Conservation (phyloP, 37 sponge, comb jelly and placozoan species). For the Eunapius fragilis region DNA sequence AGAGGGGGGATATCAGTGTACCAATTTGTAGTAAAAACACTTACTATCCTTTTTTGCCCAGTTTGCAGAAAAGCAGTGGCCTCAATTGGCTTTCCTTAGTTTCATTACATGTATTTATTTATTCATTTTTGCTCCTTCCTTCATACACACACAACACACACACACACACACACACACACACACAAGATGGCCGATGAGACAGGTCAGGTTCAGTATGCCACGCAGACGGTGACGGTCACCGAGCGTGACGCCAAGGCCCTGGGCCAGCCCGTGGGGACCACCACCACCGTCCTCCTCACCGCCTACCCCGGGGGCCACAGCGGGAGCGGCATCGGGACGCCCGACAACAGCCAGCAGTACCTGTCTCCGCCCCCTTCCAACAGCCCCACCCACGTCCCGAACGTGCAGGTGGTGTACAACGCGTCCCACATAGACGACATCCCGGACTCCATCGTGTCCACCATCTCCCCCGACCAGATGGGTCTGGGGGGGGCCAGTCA, state of each 20-base stretch:
- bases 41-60: no score
- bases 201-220: slow-evolving; percentile 84
- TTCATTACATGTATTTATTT: no score
- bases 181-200: slow-evolving; percentile 83
- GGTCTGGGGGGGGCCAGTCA: neutral
- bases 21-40: no score
- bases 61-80: no score
- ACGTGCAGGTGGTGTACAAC: slow-evolving; percentile 62
- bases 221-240: slow-evolving; percentile 79
- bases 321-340: neutral
- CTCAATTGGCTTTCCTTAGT: no score
- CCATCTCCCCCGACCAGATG: neutral
- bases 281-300: slow-evolving; percentile 82
- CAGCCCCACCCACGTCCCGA: slow-evolving; percentile 7
- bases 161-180: neutral
- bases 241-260: slow-evolving; percentile 78
- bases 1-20: no score
- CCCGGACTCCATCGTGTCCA: slow-evolving; percentile 32
- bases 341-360: slow-evolving; percentile 12
- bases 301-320: slow-evolving; percentile 81
- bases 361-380: slow-evolving; percentile 15
- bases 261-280: slow-evolving; percentile 80
- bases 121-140: neutral
- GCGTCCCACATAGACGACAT: slow-evolving; percentile 34
- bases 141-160: neutral